phyloP scores from a whole-genome alignment of 2,113 vertebrate species.

The Puma concolor region DNA sequence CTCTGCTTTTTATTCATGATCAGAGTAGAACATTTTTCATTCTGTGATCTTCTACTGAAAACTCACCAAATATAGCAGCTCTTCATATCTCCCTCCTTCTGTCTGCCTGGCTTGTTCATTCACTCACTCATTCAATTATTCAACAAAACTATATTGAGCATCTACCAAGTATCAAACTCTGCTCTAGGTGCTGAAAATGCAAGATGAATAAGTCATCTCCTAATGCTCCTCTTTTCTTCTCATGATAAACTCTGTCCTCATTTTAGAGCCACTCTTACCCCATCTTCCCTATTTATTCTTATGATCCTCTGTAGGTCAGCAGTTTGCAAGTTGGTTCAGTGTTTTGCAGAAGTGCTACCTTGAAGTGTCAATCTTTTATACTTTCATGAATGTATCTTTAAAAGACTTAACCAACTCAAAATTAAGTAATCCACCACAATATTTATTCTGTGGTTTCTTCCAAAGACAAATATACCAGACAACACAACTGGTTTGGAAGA shows the following conservation, averaged over 20 bases:
- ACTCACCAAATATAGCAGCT: conserved; percentile 62
- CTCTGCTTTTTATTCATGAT: conserved; percentile 63
- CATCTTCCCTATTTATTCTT: neutral
- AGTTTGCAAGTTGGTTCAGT: neutral
- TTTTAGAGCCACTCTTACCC: neutral
- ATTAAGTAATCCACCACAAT: neutral
- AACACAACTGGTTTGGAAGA: neutral
- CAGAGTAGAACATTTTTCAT: conserved; percentile 55
- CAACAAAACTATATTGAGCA: conserved; percentile 51
- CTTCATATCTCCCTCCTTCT: conserved; percentile 60
- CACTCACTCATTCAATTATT: conserved; percentile 72
- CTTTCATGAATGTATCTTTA: neutral
- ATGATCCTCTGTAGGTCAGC: neutral
- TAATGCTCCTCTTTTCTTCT: neutral
- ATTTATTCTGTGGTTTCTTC: neutral
- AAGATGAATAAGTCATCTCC: conserved; percentile 21
- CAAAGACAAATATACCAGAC: neutral
- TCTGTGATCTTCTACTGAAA: conserved; percentile 54
- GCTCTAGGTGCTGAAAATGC: neutral
- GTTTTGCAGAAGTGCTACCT: neutral
- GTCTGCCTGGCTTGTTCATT: conserved; percentile 68
- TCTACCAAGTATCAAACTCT: conserved; percentile 5
- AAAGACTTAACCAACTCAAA: conserved; percentile 31
- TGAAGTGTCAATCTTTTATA: neutral
- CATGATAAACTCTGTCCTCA: neutral